Evolutionary conservation across 2,113 vertebrate genomes (phyloP).

Genomic region (Acrocephalus kingi): DNA sequence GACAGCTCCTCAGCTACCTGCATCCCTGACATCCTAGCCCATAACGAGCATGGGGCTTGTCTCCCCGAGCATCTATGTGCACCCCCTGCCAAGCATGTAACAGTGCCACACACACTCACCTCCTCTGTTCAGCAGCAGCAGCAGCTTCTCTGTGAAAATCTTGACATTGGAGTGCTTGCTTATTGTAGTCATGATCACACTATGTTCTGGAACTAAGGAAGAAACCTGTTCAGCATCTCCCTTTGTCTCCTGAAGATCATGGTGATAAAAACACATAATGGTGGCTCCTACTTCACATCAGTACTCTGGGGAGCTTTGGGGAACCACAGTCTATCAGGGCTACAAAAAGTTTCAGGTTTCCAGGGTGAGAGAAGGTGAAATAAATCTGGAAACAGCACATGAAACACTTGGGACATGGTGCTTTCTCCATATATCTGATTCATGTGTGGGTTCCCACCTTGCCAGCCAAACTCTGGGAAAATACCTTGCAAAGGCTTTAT

Average conservation of each 20-base stretch:
- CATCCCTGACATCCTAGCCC: neutral
- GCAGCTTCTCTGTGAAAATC: constrained; percentile 91
- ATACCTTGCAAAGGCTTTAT: neutral
- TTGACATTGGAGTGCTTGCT: constrained; percentile 89
- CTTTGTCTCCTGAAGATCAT: neutral
- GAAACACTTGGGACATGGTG: neutral
- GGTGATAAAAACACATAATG: neutral
- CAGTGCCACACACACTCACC: constrained; percentile 71
- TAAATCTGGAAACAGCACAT: neutral
- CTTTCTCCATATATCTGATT: neutral
- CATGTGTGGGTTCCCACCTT: neutral
- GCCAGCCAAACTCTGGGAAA: neutral
- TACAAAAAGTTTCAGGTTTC: neutral
- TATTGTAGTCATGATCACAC: constrained; percentile 90
- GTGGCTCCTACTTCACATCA: neutral
- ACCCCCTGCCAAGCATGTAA: neutral
- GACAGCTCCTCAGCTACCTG: neutral
- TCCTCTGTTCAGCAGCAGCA: constrained; percentile 92
- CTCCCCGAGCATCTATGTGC: neutral
- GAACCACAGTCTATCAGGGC: neutral
- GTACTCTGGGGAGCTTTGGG: neutral
- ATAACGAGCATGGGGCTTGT: accelerated
- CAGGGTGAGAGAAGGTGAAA: neutral
- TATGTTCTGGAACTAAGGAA: constrained; percentile 85
- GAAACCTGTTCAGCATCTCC: neutral